phyloP scores from a whole-genome alignment of 2,888 invertebrate species.

The Brachyopa scutellaris region DNA sequence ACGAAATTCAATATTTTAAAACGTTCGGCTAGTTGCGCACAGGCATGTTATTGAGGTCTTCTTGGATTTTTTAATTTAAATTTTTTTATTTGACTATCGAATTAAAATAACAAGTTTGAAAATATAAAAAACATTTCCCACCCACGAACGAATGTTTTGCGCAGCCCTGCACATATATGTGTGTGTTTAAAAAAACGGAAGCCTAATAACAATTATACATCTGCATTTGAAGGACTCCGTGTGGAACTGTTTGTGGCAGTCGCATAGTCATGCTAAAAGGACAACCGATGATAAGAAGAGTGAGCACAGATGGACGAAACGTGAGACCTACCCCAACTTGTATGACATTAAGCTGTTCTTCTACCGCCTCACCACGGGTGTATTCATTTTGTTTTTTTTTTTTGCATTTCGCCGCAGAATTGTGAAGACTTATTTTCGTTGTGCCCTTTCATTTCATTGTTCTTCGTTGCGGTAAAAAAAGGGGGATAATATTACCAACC shows the following conservation, averaged over 20 bases:
- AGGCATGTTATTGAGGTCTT: too few relatives aligned
- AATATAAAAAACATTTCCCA: too few relatives aligned
- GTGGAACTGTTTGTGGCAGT: neutral
- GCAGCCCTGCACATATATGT: too few relatives aligned
- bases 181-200: too few relatives aligned
- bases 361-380: neutral
- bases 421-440: neutral
- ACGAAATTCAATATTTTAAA: too few relatives aligned
- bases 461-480: slow-evolving; percentile 12
- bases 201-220: too few relatives aligned
- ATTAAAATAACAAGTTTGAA: too few relatives aligned
- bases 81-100: too few relatives aligned
- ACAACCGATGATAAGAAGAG: neutral
- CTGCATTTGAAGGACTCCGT: neutral
- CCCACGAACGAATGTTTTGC: too few relatives aligned
- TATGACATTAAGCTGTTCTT: slow-evolving; percentile 6
- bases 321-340: slow-evolving; percentile 20
- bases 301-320: neutral
- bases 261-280: neutral
- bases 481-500: slow-evolving; percentile 5
- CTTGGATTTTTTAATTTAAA: too few relatives aligned
- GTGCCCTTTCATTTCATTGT: slow-evolving; percentile 8
- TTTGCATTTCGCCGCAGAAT: neutral
- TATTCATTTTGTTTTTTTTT: too few relatives aligned
- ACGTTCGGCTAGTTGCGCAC: too few relatives aligned